These are phyloP conservation scores for Poecile montanus DNA, from an alignment of 2,797 vertebrate genomes.

Conservation along the genomic window DNA sequence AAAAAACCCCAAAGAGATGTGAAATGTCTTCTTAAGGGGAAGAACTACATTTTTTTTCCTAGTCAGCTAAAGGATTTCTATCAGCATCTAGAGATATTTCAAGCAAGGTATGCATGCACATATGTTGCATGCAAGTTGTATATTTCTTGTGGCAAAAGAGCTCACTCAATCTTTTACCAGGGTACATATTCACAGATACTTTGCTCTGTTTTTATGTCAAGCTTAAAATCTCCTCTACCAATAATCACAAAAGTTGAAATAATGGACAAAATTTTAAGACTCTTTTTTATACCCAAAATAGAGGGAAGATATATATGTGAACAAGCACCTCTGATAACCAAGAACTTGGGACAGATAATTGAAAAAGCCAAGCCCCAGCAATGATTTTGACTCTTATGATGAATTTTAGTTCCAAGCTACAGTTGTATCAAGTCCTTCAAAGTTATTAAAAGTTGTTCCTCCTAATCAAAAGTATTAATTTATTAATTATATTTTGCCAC, in stretches of 20 bases:
- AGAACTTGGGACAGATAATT: background rate
- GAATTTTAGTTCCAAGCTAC: background rate
- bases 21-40: background rate
- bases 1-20: background rate
- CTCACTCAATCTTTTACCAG: background rate
- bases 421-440: background rate
- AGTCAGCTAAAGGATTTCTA: background rate
- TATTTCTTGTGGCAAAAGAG: background rate
- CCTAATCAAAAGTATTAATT: background rate
- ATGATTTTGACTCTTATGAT: background rate
- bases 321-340: background rate
- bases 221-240: background rate
- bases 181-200: background rate
- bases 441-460: slow-evolving; percentile 16
- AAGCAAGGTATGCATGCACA: background rate
- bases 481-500: slow-evolving; percentile 43
- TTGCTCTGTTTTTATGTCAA: background rate
- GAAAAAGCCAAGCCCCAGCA: background rate
- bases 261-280: background rate
- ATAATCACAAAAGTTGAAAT: background rate
- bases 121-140: background rate
- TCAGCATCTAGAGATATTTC: background rate
- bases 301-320: background rate
- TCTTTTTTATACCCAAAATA: background rate
- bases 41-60: background rate